A percentile compares a stretch with the other conserved stretches of the same genome.
Conservation (phyloP, 2,888 invertebrate species). For the Ormyrus nitidulus region DNA sequence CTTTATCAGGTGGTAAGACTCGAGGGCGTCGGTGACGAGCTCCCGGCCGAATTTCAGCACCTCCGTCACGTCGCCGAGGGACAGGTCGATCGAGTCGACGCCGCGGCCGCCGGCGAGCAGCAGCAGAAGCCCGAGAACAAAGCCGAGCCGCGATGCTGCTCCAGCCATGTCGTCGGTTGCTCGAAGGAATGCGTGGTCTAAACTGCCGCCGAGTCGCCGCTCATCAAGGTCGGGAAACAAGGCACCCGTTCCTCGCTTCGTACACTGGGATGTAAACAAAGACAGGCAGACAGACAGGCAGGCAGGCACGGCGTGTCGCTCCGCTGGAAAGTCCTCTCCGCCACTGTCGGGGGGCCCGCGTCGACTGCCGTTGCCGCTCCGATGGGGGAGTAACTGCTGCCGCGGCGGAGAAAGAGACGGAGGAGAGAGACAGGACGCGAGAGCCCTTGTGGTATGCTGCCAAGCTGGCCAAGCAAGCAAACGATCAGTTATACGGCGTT, state of each 20-base stretch:
- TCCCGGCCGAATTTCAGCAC: constrained; percentile 66
- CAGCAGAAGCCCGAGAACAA: not conserved
- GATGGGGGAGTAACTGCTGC: not conserved
- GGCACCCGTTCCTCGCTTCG: too few relatives aligned
- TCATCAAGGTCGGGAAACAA: too few relatives aligned
- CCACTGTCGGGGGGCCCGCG: not conserved
- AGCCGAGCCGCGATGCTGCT: not conserved
- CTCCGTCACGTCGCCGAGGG: constrained; percentile 64
- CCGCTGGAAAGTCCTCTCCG: not conserved
- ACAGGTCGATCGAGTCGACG: constrained; percentile 46
- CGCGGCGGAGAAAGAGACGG: too few relatives aligned
- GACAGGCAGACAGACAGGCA: too few relatives aligned
- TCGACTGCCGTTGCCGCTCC: not conserved
- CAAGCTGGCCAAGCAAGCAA: too few relatives aligned
- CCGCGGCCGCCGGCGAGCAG: not conserved
- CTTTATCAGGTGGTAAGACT: constrained; percentile 64
- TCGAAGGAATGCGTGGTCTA: too few relatives aligned
- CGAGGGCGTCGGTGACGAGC: constrained; percentile 61
- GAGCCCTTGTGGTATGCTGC: too few relatives aligned
- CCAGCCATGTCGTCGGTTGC: too few relatives aligned
- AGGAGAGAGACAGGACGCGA: too few relatives aligned
- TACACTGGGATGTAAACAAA: too few relatives aligned
- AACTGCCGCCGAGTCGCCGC: too few relatives aligned
- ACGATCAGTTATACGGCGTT: too few relatives aligned
- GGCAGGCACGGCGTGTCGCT: not conserved